These are phyloP conservation scores for Ophthalmotilapia sp. DNA, from an alignment of 2,113 vertebrate genomes.

Conservation along the genomic window DNA sequence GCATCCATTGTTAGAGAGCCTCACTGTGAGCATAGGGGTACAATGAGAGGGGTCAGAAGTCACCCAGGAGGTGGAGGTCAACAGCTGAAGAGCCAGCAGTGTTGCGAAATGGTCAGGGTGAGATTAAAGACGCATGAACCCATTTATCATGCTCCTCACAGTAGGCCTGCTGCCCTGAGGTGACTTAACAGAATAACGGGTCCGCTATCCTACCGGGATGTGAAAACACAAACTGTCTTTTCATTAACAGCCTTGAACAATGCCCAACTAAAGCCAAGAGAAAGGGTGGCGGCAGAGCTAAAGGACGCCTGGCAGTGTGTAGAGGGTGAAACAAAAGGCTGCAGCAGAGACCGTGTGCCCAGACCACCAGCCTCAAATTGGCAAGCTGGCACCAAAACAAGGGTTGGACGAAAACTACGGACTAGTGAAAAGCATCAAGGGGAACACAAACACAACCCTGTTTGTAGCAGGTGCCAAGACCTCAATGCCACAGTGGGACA, in stretches of 20 bases:
- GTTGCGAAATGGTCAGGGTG: neutral
- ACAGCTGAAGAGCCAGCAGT: constrained; percentile 57
- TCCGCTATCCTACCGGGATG: neutral
- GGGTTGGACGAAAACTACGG: constrained; percentile 8
- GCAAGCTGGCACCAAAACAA: constrained; percentile 33
- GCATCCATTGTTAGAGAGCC: constrained; percentile 38
- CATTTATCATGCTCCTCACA: constrained; percentile 41
- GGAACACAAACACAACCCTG: constrained; percentile 4
- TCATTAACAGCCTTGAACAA: constrained; percentile 4
- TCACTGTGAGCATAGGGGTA: constrained; percentile 9
- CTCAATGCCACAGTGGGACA: constrained; percentile 34
- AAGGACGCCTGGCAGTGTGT: constrained; percentile 9
- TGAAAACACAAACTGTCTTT: constrained; percentile 2
- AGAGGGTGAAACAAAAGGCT: constrained; percentile 30
- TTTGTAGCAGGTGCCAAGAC: constrained; percentile 33
- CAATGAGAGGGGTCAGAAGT: constrained; percentile 64
- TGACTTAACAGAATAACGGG: neutral
- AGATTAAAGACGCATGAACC: constrained; percentile 19
- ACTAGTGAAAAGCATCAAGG: constrained; percentile 5
- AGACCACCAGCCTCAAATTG: constrained; percentile 22
- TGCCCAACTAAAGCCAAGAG: neutral
- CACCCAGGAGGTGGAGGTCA: constrained; percentile 47
- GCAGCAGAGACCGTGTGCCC: constrained; percentile 16
- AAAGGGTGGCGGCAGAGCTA: neutral
- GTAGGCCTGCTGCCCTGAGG: neutral